phyloP scores from a whole-genome alignment of 2,888 invertebrate genomes.

The Sacculina carcini region DNA sequence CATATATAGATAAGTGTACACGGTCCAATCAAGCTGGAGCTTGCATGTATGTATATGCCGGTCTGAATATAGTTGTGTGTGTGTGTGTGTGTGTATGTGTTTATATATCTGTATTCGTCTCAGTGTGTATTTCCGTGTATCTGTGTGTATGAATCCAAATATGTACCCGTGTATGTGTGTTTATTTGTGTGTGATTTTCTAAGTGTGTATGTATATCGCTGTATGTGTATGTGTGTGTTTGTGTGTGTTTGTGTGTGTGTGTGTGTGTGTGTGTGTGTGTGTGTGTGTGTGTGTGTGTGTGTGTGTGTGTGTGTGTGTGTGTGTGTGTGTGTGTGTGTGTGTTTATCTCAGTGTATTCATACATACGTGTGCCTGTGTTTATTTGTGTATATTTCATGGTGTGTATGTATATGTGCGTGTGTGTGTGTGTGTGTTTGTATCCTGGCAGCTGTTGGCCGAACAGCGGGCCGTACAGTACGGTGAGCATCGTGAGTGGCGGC shows the following conservation, averaged over 20 bases:
- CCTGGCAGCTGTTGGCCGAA: slow-evolving; percentile 30
- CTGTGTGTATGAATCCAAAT: too few relatives aligned
- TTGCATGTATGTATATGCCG: neutral
- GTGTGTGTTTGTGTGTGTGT: too few relatives aligned
- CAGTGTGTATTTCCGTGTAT: too few relatives aligned
- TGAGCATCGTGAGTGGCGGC: slow-evolving; percentile 67
- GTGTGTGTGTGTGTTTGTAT: too few relatives aligned
- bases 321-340: too few relatives aligned
- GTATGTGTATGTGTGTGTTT: too few relatives aligned
- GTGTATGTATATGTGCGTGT: too few relatives aligned
- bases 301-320: neutral
- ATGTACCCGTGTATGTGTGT: too few relatives aligned
- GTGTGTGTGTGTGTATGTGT: neutral
- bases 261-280: too few relatives aligned
- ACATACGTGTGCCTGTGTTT: neutral
- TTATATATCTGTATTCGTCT: neutral
- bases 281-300: too few relatives aligned
- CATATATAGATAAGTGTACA: neutral
- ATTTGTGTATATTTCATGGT: neutral
- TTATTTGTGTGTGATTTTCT: too few relatives aligned
- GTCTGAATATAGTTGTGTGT: neutral
- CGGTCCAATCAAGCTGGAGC: neutral
- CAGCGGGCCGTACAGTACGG: slow-evolving; percentile 63
- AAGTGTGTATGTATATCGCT: too few relatives aligned
- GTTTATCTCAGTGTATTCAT: neutral